These are phyloP conservation scores for Trissolcus japonicus DNA, from an alignment of 2,888 invertebrate species.

Conservation along the genomic window DNA sequence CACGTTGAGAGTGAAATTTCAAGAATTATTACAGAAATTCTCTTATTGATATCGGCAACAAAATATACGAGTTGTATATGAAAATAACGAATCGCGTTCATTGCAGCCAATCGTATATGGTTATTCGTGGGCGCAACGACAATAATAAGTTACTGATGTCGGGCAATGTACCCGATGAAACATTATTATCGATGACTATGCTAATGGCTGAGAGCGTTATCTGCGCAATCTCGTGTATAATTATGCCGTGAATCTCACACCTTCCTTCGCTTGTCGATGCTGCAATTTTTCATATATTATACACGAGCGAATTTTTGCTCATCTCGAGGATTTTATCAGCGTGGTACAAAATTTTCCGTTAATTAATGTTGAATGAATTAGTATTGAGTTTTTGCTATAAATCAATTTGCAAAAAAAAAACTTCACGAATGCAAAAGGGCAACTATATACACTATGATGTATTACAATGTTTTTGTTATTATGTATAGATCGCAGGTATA, in stretches of 20 bases:
- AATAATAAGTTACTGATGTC: slow-evolving; percentile 53
- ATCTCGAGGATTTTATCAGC: not conserved
- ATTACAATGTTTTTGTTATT: too few species aligned
- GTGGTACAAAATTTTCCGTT: not conserved
- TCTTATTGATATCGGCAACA: slow-evolving; percentile 20
- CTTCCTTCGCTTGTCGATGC: slow-evolving; percentile 51
- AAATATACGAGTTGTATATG: slow-evolving; percentile 28
- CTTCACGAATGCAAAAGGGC: too few species aligned
- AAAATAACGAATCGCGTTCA: slow-evolving; percentile 42
- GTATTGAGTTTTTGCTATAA: too few species aligned
- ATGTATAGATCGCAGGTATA: too few species aligned
- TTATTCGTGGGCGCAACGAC: slow-evolving; percentile 57
- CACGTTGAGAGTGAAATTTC: not conserved
- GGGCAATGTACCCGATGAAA: slow-evolving; percentile 52
- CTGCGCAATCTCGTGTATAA: slow-evolving; percentile 55
- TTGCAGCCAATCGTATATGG: slow-evolving; percentile 42
- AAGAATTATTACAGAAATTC: slow-evolving; percentile 7
- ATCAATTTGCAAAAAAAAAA: too few species aligned
- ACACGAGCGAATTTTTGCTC: slow-evolving; percentile 11
- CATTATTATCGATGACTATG: slow-evolving; percentile 58
- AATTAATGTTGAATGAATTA: not conserved
- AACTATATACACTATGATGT: too few species aligned
- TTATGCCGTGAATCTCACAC: slow-evolving; percentile 56
- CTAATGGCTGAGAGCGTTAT: slow-evolving; percentile 54
- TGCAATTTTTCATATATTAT: slow-evolving; percentile 45